These are phyloP conservation scores for Hemaris fuciformis DNA, from an alignment of 2,888 invertebrate genomes.

Conservation along the genomic window DNA sequence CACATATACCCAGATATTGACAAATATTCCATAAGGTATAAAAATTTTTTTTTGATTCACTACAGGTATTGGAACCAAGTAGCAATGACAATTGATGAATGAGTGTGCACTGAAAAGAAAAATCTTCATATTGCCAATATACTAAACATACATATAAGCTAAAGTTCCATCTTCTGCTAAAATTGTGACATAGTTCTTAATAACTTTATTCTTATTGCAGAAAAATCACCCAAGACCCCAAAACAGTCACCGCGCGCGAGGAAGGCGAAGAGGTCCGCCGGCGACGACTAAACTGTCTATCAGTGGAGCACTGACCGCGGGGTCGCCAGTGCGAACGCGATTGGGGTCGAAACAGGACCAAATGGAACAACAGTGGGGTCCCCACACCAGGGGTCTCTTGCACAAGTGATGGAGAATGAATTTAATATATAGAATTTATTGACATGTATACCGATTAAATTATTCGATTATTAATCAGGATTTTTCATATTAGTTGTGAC, in stretches of 20 bases:
- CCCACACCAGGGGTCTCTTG: not conserved
- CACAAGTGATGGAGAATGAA: no score
- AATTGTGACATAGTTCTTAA: not conserved
- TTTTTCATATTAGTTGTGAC: not conserved
- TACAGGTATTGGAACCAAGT: no score
- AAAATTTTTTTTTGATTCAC: no score
- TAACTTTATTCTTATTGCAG: constrained; percentile 61
- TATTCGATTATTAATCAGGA: not conserved
- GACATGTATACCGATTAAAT: not conserved
- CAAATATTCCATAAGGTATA: no score
- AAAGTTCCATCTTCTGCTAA: no score
- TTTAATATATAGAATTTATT: not conserved
- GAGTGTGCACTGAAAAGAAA: no score
- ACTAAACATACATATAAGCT: no score
- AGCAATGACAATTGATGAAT: no score
- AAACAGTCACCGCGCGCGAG: constrained; percentile 89
- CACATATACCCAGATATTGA: no score
- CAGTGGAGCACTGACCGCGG: constrained; percentile 9
- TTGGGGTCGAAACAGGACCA: not conserved
- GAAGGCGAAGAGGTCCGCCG: constrained; percentile 88
- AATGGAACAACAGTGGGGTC: not conserved
- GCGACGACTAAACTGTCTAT: constrained; percentile 83
- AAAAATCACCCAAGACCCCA: constrained; percentile 86
- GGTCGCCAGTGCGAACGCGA: not conserved
- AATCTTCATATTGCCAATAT: no score